Evolutionary conservation across 2,888 invertebrate genomes (phyloP).

Genomic region (Oegoconia quadripuncta): DNA sequence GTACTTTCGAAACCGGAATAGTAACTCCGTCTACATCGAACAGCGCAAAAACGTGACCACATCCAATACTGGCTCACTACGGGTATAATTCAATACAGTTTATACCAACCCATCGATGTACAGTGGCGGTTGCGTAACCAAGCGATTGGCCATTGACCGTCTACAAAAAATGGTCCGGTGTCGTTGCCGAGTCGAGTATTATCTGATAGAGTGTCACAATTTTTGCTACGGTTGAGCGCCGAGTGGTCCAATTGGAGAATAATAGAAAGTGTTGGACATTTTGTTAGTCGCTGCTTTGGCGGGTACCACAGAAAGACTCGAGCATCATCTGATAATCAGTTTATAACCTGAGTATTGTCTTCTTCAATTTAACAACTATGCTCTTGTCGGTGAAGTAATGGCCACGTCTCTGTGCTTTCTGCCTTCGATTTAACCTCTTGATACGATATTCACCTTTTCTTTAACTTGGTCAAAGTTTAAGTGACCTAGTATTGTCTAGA

Average conservation of each 20-base stretch:
- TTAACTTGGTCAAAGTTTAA: no score
- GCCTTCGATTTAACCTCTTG: no score
- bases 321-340: no score
- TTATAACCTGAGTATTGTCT: no score
- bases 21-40: conserved; percentile 21
- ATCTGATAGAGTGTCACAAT: conserved; percentile 35
- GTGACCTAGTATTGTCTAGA: no score
- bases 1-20: conserved; percentile 37
- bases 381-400: no score
- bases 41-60: conserved; percentile 18
- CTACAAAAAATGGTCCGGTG: conserved; percentile 33
- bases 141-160: conserved; percentile 41
- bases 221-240: conserved; percentile 13
- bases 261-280: conserved; percentile 1
- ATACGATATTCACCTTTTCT: no score
- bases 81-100: conserved; percentile 1
- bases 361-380: no score
- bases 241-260: conserved; percentile 3
- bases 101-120: not conserved
- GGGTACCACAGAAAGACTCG: no score
- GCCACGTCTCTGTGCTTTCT: no score
- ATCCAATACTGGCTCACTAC: conserved; percentile 17
- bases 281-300: no score
- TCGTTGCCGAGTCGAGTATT: conserved; percentile 22
- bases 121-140: not conserved